Conservation (phyloP, 2,888 invertebrate genomes). For the Phortica magna region DNA sequence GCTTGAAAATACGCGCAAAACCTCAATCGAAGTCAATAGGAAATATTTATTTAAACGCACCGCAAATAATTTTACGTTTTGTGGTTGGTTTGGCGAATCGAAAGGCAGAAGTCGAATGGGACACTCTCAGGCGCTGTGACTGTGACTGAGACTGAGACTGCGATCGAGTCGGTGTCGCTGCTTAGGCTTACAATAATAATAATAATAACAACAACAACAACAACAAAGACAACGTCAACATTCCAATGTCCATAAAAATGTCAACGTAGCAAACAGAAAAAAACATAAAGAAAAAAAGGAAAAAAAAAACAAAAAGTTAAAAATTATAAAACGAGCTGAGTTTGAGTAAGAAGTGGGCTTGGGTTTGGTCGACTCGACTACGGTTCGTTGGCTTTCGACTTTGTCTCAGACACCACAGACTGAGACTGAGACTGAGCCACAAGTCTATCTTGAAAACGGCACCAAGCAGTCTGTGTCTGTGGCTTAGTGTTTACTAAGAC, state of each 20-base stretch:
- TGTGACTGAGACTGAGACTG: conserved; percentile 41
- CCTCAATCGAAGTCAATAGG: conserved; percentile 8
- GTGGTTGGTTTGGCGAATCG: not conserved
- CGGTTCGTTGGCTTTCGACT: not conserved
- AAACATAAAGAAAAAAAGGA: conserved; percentile 36
- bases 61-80: conserved; percentile 37
- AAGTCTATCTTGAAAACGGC: not conserved
- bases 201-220: not conserved
- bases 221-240: conserved; percentile 45
- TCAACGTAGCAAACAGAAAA: conserved; percentile 57
- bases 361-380: not conserved
- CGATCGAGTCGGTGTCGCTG: not conserved
- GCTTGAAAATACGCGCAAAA: conserved; percentile 40
- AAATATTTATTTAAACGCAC: conserved; percentile 27
- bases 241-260: conserved; percentile 76
- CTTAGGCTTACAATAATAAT: conserved; percentile 9
- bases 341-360: conserved; percentile 11
- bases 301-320: conserved; percentile 28
- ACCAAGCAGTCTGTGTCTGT: conserved; percentile 23
- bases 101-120: not conserved
- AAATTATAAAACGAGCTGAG: conserved; percentile 1
- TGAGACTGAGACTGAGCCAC: not conserved
- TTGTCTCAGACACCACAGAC: conserved; percentile 3
- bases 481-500: not conserved
- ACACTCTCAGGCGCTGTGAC: not conserved